Conservation (phyloP, 1,140 invertebrate species). For the Proctacanthus coquilletti region DNA sequence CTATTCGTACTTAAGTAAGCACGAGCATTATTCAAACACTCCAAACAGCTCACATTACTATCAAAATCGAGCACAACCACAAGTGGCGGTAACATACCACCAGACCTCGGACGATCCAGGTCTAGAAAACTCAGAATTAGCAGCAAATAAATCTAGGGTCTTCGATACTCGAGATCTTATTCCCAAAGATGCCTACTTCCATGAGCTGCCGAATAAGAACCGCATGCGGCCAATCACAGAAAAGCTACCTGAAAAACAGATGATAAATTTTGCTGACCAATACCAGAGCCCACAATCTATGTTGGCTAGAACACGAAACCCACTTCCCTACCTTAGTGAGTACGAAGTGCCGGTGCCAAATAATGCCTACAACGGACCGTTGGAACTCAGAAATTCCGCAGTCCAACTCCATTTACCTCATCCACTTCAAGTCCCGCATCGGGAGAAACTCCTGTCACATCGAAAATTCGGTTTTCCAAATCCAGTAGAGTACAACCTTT, state of each 20-base stretch:
- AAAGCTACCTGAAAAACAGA: constrained; percentile 1
- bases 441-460: constrained; percentile 1
- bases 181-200: constrained; percentile 43
- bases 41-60: constrained; percentile 35
- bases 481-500: no score
- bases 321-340: background rate
- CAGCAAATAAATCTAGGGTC: no score
- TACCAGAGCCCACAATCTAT: no score
- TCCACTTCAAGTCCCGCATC: background rate
- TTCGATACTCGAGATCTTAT: constrained; percentile 17
- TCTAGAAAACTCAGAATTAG: no score
- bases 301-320: background rate
- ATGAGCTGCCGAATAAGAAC: constrained; percentile 35
- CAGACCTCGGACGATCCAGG: no score
- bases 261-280: background rate
- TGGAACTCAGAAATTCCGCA: no score
- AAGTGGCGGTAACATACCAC: no score
- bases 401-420: background rate
- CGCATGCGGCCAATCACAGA: background rate
- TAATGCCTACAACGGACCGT: background rate
- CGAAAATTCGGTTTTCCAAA: background rate
- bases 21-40: no score
- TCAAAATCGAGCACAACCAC: constrained; percentile 30
- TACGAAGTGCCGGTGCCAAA: background rate
- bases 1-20: no score